phyloP scores from a whole-genome alignment of 1,140 invertebrate genomes.

The Marisa cornuarietis region DNA sequence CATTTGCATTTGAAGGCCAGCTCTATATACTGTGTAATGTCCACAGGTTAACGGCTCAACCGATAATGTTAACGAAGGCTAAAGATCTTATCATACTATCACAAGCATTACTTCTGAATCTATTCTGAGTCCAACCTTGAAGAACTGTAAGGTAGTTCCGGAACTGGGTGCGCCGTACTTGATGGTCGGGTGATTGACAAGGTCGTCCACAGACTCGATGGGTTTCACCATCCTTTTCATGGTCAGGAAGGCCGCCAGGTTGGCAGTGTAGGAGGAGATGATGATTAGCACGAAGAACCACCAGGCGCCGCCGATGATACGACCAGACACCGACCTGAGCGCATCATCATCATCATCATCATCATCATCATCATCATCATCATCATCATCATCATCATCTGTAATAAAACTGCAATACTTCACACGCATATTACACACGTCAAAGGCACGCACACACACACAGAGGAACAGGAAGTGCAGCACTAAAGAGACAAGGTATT shows the following conservation, averaged over 20 bases:
- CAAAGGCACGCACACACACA: background rate
- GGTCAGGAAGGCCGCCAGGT: slow-evolving; percentile 65
- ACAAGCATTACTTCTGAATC: too few relatives aligned
- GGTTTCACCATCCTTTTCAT: slow-evolving; percentile 61
- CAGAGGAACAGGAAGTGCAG: background rate
- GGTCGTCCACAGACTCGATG: slow-evolving; percentile 61
- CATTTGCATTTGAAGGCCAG: too few relatives aligned
- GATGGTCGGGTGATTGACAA: slow-evolving; percentile 62
- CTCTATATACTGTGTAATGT: too few relatives aligned
- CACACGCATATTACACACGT: background rate
- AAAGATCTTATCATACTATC: too few relatives aligned
- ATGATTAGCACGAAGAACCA: slow-evolving; percentile 65
- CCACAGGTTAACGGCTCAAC: too few relatives aligned
- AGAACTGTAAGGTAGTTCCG: slow-evolving; percentile 62
- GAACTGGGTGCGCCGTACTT: slow-evolving; percentile 59
- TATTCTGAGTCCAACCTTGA: slow-evolving; percentile 55
- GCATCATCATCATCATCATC: too few relatives aligned
- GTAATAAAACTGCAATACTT: slow-evolving; percentile 6
- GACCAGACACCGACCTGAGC: slow-evolving; percentile 61
- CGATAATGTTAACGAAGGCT: too few relatives aligned
- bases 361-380: too few relatives aligned
- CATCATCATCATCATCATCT: too few relatives aligned
- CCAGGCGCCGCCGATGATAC: slow-evolving; percentile 64
- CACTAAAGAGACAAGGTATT: background rate
- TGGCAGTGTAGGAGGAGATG: slow-evolving; percentile 67